Evolutionary conservation across 2,113 vertebrate species (phyloP), one percentile per base, ranked within the genome.

Genomic region (Eolophus roseicapilla): DNA sequence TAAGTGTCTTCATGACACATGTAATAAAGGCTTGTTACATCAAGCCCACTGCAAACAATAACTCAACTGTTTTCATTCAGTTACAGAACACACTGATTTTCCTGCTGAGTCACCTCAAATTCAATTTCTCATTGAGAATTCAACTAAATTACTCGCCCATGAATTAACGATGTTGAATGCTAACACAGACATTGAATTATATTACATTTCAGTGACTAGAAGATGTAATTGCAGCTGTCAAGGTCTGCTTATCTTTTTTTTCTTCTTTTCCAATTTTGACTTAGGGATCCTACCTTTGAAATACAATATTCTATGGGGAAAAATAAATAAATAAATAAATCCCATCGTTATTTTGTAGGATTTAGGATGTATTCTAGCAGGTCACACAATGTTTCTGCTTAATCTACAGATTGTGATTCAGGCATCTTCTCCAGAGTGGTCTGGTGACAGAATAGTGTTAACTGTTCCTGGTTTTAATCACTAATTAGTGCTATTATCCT

Each of bases 51-150:
- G 67, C 65, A 88, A 90, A 67, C 4, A 0, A 92, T 86, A 95
- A 74, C 84, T 60, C 94, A 85, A 76, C 93, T 83, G 9, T 81
- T 83, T 96, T 92, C 69, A 39, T 95, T 87, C 93, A 92, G 57
- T 93, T 96, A 94, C 31, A 87, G 53, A 64, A 86, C 85, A 83
- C 53, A 94, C 83, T n/a, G 80, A 47, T 92, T 96, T 94, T 96
- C 96, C 95, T 92, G 92, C 94, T 94, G 96, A 85, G 83, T 97
- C 91, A 92, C 93, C 81, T 95, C 88, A 93, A 97, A 91, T 87
- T 93, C 95, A 88, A 37, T 95, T 97, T 93, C 93, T 96, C 95
- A 94, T 94, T 91, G 82, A 88, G 95, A 97, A 96, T 96, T 96
- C 95, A 90, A 79, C 96, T 86, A 70, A 96, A 96, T 91, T 71